These are phyloP conservation scores for Coccyzus lansbergi DNA, from an alignment of 2,797 vertebrate species.

Conservation along the genomic window DNA sequence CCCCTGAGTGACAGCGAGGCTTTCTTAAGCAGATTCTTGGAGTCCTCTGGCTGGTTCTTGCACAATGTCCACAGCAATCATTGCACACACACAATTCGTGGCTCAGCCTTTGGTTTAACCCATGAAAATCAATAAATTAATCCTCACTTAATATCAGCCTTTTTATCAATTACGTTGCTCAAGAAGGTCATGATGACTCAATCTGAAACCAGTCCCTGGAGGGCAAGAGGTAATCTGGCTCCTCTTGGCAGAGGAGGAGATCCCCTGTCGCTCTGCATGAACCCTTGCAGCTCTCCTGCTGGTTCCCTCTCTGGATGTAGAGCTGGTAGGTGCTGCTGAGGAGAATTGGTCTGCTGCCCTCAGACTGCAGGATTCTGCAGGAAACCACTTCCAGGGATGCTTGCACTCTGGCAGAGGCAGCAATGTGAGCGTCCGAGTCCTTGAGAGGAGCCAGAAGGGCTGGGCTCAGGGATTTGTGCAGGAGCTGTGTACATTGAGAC, in stretches of 20 bases:
- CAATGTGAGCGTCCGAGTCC: accelerated
- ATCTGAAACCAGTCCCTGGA: not conserved
- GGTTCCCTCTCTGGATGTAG: not conserved
- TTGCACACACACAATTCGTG: not conserved
- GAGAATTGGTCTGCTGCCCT: not conserved
- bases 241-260: not conserved
- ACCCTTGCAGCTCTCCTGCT: not conserved
- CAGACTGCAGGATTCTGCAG: not conserved
- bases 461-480: not conserved
- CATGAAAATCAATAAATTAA: not conserved
- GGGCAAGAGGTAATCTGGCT: not conserved
- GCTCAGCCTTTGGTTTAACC: not conserved
- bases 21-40: not conserved
- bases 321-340: not conserved
- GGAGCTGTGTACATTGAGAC: not conserved
- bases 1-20: not conserved
- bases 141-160: not conserved
- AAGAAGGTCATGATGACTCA: not conserved
- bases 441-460: not conserved
- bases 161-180: not conserved
- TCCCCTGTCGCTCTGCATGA: not conserved
- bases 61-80: not conserved
- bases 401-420: not conserved
- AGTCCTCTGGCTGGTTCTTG: not conserved
- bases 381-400: not conserved